phyloP scores from a whole-genome alignment of 2,888 invertebrate species.

The Norana najaformis region DNA sequence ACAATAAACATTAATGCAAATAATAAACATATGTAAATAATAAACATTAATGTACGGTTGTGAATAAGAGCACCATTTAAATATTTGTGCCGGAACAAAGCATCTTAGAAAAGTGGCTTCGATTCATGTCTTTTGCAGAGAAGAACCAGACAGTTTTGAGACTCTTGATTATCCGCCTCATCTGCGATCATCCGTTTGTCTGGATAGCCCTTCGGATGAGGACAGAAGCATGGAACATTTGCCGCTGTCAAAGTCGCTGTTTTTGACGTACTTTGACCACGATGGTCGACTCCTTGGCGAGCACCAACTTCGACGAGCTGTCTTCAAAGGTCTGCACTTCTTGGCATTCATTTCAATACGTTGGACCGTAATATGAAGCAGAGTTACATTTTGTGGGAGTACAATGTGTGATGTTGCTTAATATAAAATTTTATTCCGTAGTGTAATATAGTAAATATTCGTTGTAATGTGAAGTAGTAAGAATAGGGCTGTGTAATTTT shows the following conservation, averaged over 20 bases:
- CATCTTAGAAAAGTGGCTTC: neutral
- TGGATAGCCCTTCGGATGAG: neutral
- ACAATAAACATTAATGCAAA: neutral
- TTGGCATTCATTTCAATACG: neutral
- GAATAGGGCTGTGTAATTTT: too few species aligned
- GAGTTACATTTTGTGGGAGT: too few species aligned
- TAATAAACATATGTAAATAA: neutral
- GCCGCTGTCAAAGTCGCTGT: slow-evolving; percentile 47
- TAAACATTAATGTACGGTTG: too few species aligned
- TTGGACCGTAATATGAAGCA: neutral
- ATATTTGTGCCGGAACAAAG: neutral
- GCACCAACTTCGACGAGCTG: slow-evolving; percentile 53
- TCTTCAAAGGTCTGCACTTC: slow-evolving; percentile 53
- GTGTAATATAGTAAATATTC: neutral
- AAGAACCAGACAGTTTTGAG: slow-evolving; percentile 14
- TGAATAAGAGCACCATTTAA: too few species aligned
- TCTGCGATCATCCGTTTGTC: neutral
- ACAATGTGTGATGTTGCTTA: too few species aligned
- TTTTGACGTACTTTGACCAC: slow-evolving; percentile 51
- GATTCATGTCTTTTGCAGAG: neutral
- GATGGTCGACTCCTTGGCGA: slow-evolving; percentile 59
- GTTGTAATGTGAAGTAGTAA: too few species aligned
- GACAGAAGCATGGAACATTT: neutral
- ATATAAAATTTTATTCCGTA: neutral
- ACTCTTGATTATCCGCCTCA: slow-evolving; percentile 15